A percentile compares a stretch with the other conserved stretches of the same genome.
Conservation (phyloP, 2,888 invertebrate species). For the Epirrhoe tristata region DNA sequence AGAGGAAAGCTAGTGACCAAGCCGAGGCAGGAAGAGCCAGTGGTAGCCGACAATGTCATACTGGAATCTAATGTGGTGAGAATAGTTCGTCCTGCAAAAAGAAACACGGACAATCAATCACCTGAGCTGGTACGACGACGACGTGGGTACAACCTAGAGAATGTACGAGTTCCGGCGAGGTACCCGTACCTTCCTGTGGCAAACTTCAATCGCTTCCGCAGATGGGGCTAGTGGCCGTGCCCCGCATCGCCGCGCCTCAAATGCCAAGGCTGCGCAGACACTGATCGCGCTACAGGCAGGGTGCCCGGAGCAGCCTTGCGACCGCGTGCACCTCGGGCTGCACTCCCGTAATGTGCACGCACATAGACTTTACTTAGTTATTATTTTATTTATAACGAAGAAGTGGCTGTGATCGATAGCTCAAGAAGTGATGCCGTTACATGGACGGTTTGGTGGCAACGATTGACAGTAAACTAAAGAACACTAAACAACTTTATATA, state of each 20-base stretch:
- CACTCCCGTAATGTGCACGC: conserved; percentile 55
- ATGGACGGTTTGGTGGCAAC: conserved; percentile 59
- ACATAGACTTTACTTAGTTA: conserved; percentile 62
- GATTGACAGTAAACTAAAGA: conserved; percentile 62
- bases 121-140: conserved; percentile 68
- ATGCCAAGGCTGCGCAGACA: conserved; percentile 79
- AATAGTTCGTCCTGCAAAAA: conserved; percentile 68
- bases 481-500: conserved; percentile 40
- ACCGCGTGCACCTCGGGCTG: conserved; percentile 54
- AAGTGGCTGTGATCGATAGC: conserved; percentile 81
- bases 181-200: conserved; percentile 79
- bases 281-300: conserved; percentile 50
- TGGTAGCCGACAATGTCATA: conserved; percentile 75
- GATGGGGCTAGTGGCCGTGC: conserved; percentile 76
- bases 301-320: conserved; percentile 46
- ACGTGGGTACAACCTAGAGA: conserved; percentile 81
- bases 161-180: conserved; percentile 79
- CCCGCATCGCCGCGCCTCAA: conserved; percentile 54
- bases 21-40: conserved; percentile 66
- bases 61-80: conserved; percentile 76
- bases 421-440: conserved; percentile 63
- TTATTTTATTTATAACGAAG: conserved; percentile 68
- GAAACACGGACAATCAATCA: conserved; percentile 52
- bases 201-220: conserved; percentile 75
- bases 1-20: conserved; percentile 76